These are phyloP conservation scores for Rhombomys opimus DNA, from an alignment of 2,113 vertebrate species.

Conservation along the genomic window DNA sequence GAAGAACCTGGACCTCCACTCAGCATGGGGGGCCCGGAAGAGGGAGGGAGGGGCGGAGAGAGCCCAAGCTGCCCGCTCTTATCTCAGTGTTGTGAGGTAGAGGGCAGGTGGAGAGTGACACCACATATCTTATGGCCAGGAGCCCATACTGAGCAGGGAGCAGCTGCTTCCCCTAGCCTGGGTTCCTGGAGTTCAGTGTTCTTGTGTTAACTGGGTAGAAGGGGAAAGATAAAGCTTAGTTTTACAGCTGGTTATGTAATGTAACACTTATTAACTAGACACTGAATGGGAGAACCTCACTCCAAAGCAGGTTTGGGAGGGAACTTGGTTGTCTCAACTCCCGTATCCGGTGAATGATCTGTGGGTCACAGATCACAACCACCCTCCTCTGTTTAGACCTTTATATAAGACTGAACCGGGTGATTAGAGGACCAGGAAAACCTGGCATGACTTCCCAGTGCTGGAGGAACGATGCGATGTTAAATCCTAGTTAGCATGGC, in stretches of 20 bases:
- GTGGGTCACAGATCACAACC: neutral
- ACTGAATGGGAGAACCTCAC: conserved; percentile 29
- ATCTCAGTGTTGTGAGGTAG: neutral
- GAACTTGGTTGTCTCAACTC: conserved; percentile 4
- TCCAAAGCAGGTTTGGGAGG: neutral
- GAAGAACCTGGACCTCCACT: neutral
- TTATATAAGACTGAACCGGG: neutral
- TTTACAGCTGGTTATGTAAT: conserved; percentile 5
- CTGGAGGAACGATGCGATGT: rapidly evolving
- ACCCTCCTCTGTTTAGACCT: neutral
- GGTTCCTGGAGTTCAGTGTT: neutral
- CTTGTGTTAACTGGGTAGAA: conserved; percentile 27
- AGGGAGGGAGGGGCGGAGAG: too few species aligned
- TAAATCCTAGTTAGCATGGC: neutral
- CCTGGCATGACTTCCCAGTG: neutral
- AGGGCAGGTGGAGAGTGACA: neutral
- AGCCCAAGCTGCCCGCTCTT: neutral
- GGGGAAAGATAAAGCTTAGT: neutral
- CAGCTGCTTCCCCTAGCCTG: neutral
- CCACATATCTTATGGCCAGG: neutral
- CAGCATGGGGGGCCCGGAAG: neutral
- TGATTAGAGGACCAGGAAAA: neutral
- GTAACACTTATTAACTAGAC: neutral
- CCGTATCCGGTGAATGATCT: neutral
- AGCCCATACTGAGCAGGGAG: neutral